Evolutionary conservation across 2,797 vertebrate genomes (phyloP), one percentile per base, ranked within the genome.

Genomic region (Pipistrellus kuhlii): DNA sequence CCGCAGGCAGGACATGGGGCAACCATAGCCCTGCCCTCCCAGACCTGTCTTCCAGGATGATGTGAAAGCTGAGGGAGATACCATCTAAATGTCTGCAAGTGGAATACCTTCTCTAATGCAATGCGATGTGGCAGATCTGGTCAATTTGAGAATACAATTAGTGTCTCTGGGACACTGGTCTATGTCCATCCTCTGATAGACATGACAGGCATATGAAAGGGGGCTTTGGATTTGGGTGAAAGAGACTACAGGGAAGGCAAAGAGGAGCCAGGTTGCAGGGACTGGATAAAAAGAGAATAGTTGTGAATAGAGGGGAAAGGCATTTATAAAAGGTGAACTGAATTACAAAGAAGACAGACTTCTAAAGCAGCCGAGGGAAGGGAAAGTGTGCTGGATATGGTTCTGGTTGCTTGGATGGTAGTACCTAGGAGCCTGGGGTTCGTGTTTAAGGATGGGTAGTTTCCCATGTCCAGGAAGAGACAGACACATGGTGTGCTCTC

Each of bases 261-360:
- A 15, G 5, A 80, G 27, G 53, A 86, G 25, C 35, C 59, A 86
- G 66, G 27, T 41, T 8, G 76, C 71, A n/a, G 59, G 13, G 18
- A 13, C 3, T 51, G 30, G 46, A 53, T 86, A 69, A 75, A 91
- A 95, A 64, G 35, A 92, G 64, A 90, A 75, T 3, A 48, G 53
- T 46, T 81, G 84, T 30, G 11, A 76, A 84, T 4, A 89, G 66
- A 71, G 38, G 35, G 15, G 35, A 90, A 64, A 30, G 18, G 20
- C 9, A 21, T 77, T 76, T 75, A 68, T 69, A 68, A 81, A 94
- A 66, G 44, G 30, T 5, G 27, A 73, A 68, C 27, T 4, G 13
- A 78, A 57, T 86, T 78, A 69, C 80, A 77, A 51, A 86, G 81
- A 87, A 64, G 57, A 14, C 53, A 88, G 62, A 38, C 27, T 90